These are phyloP conservation scores for Silurus glanis DNA, from an alignment of 2,113 vertebrate genomes.

Conservation along the genomic window DNA sequence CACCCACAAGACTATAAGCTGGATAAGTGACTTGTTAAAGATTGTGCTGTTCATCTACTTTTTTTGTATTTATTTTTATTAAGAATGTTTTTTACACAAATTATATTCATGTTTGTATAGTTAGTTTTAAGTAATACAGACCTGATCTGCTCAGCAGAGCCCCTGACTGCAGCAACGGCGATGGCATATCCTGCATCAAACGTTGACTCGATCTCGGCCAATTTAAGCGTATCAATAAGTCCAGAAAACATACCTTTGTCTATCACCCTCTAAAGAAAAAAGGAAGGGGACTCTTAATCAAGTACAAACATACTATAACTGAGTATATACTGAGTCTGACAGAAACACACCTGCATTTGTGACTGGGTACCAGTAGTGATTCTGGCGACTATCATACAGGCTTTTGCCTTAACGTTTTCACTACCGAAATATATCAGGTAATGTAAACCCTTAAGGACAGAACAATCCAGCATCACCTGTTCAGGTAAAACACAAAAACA, in stretches of 20 bases:
- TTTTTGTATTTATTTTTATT: not conserved
- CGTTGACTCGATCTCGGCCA: conserved; percentile 93
- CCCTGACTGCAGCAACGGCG: conserved; percentile 94
- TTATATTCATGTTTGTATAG: not conserved
- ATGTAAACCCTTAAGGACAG: conserved; percentile 91
- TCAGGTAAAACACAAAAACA: conserved; percentile 24
- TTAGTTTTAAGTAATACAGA: conserved; percentile 16
- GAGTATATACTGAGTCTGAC: not conserved
- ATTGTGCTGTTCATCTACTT: not conserved
- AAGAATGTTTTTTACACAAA: not conserved
- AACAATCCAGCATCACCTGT: conserved; percentile 97
- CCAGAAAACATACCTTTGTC: conserved; percentile 90
- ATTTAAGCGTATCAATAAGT: conserved; percentile 93
- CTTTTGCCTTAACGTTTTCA: conserved; percentile 97
- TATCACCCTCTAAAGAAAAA: conserved; percentile 84
- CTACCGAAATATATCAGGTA: conserved; percentile 94
- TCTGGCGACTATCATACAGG: conserved; percentile 97
- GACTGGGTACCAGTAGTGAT: conserved; percentile 96
- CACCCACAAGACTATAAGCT: not conserved
- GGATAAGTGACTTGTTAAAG: not conserved
- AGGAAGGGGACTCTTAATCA: not conserved
- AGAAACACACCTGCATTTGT: conserved; percentile 86
- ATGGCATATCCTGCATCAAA: conserved; percentile 98
- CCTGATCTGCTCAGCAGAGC: conserved; percentile 94
- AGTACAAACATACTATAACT: not conserved